Conservation (phyloP, 2,888 invertebrate genomes). For the Plagodis dolabraria region DNA sequence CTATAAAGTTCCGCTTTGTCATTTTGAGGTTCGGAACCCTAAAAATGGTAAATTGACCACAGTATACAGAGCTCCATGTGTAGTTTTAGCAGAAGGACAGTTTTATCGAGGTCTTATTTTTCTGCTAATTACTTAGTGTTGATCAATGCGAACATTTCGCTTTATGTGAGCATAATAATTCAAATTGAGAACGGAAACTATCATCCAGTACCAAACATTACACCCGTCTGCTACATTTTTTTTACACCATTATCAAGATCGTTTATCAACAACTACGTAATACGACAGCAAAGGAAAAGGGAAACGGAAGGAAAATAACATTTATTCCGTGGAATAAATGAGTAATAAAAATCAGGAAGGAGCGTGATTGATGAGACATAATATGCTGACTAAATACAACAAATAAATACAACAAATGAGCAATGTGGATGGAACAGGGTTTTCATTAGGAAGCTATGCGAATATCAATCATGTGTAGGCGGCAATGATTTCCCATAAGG, state of each 20-base stretch:
- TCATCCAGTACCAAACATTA: neutral
- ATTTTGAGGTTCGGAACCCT: too few relatives aligned
- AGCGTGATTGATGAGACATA: conserved; percentile 44
- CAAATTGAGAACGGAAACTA: conserved; percentile 14
- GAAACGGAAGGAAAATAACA: conserved; percentile 45
- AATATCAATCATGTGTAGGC: conserved; percentile 23
- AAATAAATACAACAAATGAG: conserved; percentile 37
- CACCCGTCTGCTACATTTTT: conserved; percentile 11
- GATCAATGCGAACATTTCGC: too few relatives aligned
- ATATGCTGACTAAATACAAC: conserved; percentile 40
- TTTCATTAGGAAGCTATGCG: conserved; percentile 21
- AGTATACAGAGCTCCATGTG: too few relatives aligned
- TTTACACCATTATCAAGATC: conserved; percentile 42
- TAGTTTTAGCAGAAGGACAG: too few relatives aligned
- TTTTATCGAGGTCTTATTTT: too few relatives aligned
- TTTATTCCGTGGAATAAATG: conserved; percentile 44
- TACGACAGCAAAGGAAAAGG: conserved; percentile 42
- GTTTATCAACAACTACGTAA: conserved; percentile 51
- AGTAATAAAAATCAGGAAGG: conserved; percentile 40
- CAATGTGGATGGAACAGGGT: conserved; percentile 22
- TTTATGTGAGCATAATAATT: neutral
- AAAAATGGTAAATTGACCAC: too few relatives aligned
- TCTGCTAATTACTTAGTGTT: too few relatives aligned
- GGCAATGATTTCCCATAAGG: conserved; percentile 2
- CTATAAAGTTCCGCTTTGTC: too few relatives aligned